Base-by-base conservation (phyloP, 2,797 vertebrate species). In the Oophaga sylvatica region DNA sequence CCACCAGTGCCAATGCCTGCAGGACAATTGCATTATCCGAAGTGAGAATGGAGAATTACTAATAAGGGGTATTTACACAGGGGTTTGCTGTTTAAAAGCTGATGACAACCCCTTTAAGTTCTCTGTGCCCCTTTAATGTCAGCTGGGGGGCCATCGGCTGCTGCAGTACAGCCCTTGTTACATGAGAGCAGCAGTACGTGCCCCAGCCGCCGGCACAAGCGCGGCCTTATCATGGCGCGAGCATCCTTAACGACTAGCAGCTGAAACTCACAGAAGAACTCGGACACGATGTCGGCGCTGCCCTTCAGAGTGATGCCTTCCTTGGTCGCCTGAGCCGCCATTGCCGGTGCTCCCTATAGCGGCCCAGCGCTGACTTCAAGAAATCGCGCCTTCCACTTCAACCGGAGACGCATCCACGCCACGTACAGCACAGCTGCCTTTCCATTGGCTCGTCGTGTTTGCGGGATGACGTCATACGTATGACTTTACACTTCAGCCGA, bases 261-360 rank as follows among this genome's bases (percentile, higher is more conserved):
- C 5, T 67, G 20, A 3, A 3, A 48, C 97, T 97, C 89, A 99
- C 97, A 97, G 91, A 99, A 99, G 63, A 99, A 99, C 90, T 99
- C 97, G 0, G 97, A 96, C 17, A 98, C 97, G 0, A 97, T 94
- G 60, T 98, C 97, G 0, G 97, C 95, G 89, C 98, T 99, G 15
- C 97, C 97, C 62, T 97, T 96, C 29, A 98, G 93, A 0, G 97
- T 98, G 70, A 99, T 99, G 0, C 97, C 97, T 83, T 95, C 95
- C 4, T 92, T 91, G 76, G 89, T 29, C 15, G 91, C 89, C 90
- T 95, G 95, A 73, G 88, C 91, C 75, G 94, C 94, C 95, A 95
- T 68, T 9, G 59, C 75, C 26, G 0, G 11, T 13, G 4, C 60
- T 22, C 89, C 78, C 87, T 87, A 3, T 1, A 63, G 79, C 5